Conservation (phyloP, 2,797 vertebrate genomes). For the Pelochelys cantorii region DNA sequence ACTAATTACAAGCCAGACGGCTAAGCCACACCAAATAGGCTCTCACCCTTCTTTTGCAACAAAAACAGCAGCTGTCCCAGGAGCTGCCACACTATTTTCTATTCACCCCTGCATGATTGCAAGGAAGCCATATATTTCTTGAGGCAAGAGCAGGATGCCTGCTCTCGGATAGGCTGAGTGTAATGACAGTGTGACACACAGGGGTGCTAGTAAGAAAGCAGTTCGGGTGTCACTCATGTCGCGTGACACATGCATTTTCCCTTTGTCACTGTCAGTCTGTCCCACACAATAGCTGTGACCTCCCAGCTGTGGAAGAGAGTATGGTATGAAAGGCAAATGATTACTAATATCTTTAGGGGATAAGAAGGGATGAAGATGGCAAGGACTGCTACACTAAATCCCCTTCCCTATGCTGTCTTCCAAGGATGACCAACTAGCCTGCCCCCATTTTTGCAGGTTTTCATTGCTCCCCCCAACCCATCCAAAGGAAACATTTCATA, state of each 20-base stretch:
- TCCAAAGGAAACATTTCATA: neutral
- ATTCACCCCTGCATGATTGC: neutral
- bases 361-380: neutral
- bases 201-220: conserved; percentile 10
- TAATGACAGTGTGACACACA: neutral
- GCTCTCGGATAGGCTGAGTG: conserved; percentile 44
- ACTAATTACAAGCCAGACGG: rapidly evolving
- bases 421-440: neutral
- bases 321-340: rapidly evolving
- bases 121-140: neutral
- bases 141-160: conserved; percentile 30
- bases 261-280: neutral
- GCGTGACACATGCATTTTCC: neutral
- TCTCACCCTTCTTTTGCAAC: neutral
- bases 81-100: conserved; percentile 13
- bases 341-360: neutral
- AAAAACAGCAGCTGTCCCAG: neutral
- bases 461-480: neutral
- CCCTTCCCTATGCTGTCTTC: neutral
- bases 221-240: neutral
- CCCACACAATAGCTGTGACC: neutral
- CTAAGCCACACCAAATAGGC: neutral
- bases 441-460: neutral
- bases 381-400: neutral
- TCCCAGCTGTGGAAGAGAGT: rapidly evolving